A percentile compares a stretch with the other conserved stretches of the same genome.
Evolutionary conservation across 2,797 vertebrate species (phyloP).

Genomic region (Coluber constrictor): DNA sequence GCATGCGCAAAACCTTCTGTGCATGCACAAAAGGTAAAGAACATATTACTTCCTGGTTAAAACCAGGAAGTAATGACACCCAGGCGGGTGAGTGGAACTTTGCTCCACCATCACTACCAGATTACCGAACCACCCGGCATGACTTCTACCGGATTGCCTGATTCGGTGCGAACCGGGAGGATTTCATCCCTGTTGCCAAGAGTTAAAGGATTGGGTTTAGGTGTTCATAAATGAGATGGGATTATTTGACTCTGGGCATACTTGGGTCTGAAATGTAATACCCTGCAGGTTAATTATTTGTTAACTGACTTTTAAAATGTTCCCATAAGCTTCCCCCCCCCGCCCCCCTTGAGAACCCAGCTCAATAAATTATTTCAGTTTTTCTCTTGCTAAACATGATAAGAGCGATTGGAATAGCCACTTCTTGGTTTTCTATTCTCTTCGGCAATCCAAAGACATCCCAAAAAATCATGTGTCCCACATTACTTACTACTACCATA

Average conservation of each 20-base stretch:
- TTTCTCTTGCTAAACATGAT: not conserved
- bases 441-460: not conserved
- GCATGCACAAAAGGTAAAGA: no score
- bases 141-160: no score
- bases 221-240: not conserved
- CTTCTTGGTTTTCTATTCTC: not conserved
- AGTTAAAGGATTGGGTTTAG: not conserved
- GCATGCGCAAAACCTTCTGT: no score
- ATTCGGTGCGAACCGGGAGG: no score
- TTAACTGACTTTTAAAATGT: not conserved
- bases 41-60: no score
- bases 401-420: not conserved
- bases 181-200: not conserved
- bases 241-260: not conserved
- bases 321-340: not conserved
- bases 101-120: no score
- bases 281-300: not conserved
- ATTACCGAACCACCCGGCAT: no score
- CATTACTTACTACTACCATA: not conserved
- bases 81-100: no score
- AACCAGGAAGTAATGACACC: no score
- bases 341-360: not conserved
- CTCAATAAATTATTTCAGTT: not conserved
- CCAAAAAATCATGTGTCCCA: conserved; percentile 21
- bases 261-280: not conserved